Base-by-base conservation (phyloP, 2,888 invertebrate genomes). In the Ceraclea dissimilis region DNA sequence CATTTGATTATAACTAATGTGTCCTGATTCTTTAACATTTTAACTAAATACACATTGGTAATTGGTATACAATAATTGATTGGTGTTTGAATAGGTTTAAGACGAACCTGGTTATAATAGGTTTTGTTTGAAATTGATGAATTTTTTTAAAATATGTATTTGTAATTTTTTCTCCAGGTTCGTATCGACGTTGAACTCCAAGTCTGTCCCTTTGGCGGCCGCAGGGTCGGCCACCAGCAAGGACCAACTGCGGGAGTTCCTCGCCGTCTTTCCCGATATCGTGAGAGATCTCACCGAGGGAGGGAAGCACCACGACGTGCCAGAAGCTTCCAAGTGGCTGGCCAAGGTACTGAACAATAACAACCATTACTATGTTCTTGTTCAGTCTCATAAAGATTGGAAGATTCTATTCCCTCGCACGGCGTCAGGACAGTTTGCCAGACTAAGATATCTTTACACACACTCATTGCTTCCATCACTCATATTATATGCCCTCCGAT, bases 181-280 rank as follows among this genome's bases (percentile, higher is more conserved):
- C 71, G 73, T 83, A 68, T 83, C 83, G 50, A 82, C 83, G 63
- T 75, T 83, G 68, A 81, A 82, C 66, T 76, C 80, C 61, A 79
- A 82, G 68, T 76, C 78, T 67, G 74, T 79, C 69, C 81, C 82
- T 62, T 71, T 78, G 69, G 80, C 82, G 60, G 78, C 84, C 62
- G 80, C 79, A 62, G 78, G 79, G 67, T 79, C 83, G 65, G 80
- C 83, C 50, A 79, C 84, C 51, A 84, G 83, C 60, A 90, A 89
- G 75, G 90, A 92, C 73, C 91, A 92, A 74, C 85, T 85, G 69
- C 79, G 90, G 66, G 90, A 91, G 70, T 88, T 93, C 75, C 89
- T 92, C 89, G 86, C 89, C 51, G 76, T 90, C 62, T 93, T 92
- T 78, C 91, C 92, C 67, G 91, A 92, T 72, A 76, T 93, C 65